Evolutionary conservation across 2,888 invertebrate species (phyloP).

Genomic region (Thumatha senex): DNA sequence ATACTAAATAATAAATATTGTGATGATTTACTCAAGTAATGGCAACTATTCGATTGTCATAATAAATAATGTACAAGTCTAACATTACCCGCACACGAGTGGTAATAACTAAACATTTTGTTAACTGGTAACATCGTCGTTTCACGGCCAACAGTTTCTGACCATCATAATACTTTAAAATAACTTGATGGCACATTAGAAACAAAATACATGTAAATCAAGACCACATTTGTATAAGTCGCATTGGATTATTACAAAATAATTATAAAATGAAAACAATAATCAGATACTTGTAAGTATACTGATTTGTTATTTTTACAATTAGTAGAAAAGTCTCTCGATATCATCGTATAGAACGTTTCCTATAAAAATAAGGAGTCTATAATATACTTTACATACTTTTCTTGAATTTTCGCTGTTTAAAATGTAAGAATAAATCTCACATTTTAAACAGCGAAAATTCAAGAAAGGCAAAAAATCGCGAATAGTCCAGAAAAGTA

Average conservation of each 20-base stretch:
- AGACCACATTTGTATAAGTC: constrained; percentile 18
- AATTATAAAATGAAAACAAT: neutral
- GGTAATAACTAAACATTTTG: constrained; percentile 24
- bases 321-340: neutral
- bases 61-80: neutral
- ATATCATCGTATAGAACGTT: too few relatives aligned
- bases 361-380: too few relatives aligned
- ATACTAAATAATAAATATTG: neutral
- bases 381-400: too few relatives aligned
- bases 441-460: too few relatives aligned
- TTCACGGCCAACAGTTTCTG: constrained; percentile 28
- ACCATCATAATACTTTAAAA: constrained; percentile 37
- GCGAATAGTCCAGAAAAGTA: too few relatives aligned
- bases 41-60: too few relatives aligned
- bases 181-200: constrained; percentile 36
- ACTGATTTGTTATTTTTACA: too few relatives aligned
- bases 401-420: too few relatives aligned
- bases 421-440: too few relatives aligned
- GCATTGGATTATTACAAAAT: neutral
- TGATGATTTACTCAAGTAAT: neutral
- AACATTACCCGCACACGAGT: constrained; percentile 13
- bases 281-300: neutral
- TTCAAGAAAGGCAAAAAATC: too few relatives aligned
- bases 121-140: constrained; percentile 35
- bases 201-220: constrained; percentile 7